Evolutionary conservation across 2,888 invertebrate species (phyloP), one percentile per base, ranked within the genome.

Genomic region (Phasia obesa): DNA sequence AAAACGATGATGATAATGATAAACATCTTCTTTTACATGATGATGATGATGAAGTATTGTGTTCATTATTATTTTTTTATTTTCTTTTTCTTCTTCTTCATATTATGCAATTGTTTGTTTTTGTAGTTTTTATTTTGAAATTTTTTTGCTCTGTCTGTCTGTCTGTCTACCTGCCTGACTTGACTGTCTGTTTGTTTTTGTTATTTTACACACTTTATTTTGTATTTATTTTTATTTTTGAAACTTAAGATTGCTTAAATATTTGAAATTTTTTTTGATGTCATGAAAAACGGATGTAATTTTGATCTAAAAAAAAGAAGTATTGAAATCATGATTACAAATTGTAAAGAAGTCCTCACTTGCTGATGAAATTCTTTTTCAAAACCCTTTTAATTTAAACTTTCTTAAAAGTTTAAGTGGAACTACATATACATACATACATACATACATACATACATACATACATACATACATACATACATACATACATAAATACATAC

Each of bases 91-190:
- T n/a, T 44, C 55, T 57, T 65, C 65, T 65, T 47, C 55, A 4
- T 73, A 47, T 80, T 80, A 80, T 80, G 79, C 53, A 80, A 80
- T 69, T 74, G 59, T 65, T 71, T 62, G n/a, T 64, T 71, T 51
- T 71, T 71, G 44, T 64, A 17, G 17, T 42, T 44, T 31, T 31
- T 47, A 3, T 35, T 70, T 55, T 69, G 13, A 42, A 15, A 13
- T 60, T 19, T 67, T 73, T 25, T 49, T 55, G 27, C 53, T 35
- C 55, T 71, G 53, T 38, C 25, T 51, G 21, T 38, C 35, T 73
- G 11, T 38, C 17, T 49, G 47, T 25, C 38, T 11, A 59, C 21
- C 53, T n/a, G n/a, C 15, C 19, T 13, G 49, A n/a, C 38, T 27
- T 19, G 25, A 51, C 15, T 17, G 17, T 38, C 25, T 60, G 35